phyloP scores from a whole-genome alignment of 2,888 invertebrate species.

The Melinaea marsaeus region DNA sequence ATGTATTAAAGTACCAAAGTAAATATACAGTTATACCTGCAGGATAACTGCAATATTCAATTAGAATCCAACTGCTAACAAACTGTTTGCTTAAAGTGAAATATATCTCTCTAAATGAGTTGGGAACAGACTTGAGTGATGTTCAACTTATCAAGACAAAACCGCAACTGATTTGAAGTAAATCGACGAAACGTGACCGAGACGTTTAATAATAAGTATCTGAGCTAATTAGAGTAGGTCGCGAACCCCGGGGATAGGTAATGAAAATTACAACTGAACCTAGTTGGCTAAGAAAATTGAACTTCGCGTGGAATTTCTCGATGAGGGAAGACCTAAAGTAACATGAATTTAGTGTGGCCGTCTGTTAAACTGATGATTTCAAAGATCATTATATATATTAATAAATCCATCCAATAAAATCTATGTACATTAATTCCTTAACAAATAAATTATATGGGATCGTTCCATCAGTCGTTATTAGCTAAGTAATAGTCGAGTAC shows the following conservation, averaged over 20 bases:
- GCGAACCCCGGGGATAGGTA: slow-evolving; percentile 69
- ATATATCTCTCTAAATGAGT: slow-evolving; percentile 41
- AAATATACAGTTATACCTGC: too few species aligned
- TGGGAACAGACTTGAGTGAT: slow-evolving; percentile 55
- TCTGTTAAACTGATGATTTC: slow-evolving; percentile 11
- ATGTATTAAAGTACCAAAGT: too few species aligned
- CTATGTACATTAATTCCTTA: neutral
- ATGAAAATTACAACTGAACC: slow-evolving; percentile 74
- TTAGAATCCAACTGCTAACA: slow-evolving; percentile 3
- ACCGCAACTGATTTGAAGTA: slow-evolving; percentile 67
- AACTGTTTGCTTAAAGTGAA: slow-evolving; percentile 35
- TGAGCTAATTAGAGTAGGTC: slow-evolving; percentile 75
- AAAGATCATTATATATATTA: neutral
- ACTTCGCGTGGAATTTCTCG: slow-evolving; percentile 28
- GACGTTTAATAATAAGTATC: slow-evolving; percentile 75
- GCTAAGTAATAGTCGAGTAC: slow-evolving; percentile 17
- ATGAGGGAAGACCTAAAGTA: slow-evolving; percentile 25
- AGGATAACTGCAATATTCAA: neutral
- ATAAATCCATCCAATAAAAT: neutral
- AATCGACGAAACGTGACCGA: slow-evolving; percentile 72
- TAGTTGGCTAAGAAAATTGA: slow-evolving; percentile 66
- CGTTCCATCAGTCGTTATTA: slow-evolving; percentile 27
- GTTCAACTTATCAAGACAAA: slow-evolving; percentile 61
- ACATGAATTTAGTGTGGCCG: slow-evolving; percentile 21
- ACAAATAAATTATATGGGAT: slow-evolving; percentile 17